Evolutionary conservation across 1,140 invertebrate genomes (phyloP).

Genomic region (Euwallacea fornicatus): DNA sequence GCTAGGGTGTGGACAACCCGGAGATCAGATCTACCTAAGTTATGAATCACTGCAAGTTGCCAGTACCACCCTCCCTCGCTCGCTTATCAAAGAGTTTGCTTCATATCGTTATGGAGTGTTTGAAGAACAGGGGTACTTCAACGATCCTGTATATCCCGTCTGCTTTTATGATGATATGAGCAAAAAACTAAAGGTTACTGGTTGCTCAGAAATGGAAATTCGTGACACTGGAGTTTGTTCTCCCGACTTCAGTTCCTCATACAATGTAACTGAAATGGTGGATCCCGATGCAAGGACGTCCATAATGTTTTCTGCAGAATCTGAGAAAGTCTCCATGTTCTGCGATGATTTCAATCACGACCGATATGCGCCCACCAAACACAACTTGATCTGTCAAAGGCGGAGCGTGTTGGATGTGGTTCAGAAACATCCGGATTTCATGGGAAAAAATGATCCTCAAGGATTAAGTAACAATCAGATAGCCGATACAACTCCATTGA

Average conservation of each 20-base stretch:
- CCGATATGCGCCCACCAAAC: slow-evolving; percentile 66
- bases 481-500: slow-evolving; percentile 50
- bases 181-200: slow-evolving; percentile 53
- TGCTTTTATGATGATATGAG: slow-evolving; percentile 56
- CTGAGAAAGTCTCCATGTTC: slow-evolving; percentile 59
- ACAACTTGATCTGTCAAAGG: slow-evolving; percentile 66
- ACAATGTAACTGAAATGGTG: slow-evolving; percentile 52
- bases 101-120: slow-evolving; percentile 72
- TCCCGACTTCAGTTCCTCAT: slow-evolving; percentile 38
- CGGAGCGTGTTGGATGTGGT: slow-evolving; percentile 66
- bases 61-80: slow-evolving; percentile 46
- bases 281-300: slow-evolving; percentile 58
- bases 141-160: slow-evolving; percentile 62
- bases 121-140: slow-evolving; percentile 64
- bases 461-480: slow-evolving; percentile 45
- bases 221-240: slow-evolving; percentile 56
- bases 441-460: slow-evolving; percentile 29
- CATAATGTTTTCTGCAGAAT: slow-evolving; percentile 59
- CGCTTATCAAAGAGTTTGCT: slow-evolving; percentile 65
- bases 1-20: slow-evolving; percentile 59
- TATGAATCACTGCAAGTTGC: slow-evolving; percentile 49
- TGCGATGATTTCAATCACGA: slow-evolving; percentile 66
- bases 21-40: slow-evolving; percentile 62
- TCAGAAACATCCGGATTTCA: slow-evolving; percentile 62
- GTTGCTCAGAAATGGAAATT: slow-evolving; percentile 57